Conservation (phyloP, 1,140 invertebrate genomes). For the Catajapyx aquilonaris region DNA sequence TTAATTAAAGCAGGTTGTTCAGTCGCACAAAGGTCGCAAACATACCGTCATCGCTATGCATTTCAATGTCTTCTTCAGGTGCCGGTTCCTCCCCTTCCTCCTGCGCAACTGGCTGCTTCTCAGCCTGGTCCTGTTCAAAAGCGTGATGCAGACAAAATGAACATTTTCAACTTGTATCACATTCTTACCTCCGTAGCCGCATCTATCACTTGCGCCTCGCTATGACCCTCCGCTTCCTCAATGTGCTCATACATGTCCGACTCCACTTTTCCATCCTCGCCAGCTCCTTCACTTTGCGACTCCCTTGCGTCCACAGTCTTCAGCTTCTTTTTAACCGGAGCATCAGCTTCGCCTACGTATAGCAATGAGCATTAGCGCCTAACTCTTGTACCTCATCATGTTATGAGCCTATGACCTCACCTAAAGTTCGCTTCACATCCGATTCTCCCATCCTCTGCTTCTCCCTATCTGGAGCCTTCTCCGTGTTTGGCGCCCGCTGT, state of each 20-base stretch:
- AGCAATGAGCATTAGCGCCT: not conserved
- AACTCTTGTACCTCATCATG: too few relatives aligned
- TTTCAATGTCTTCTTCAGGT: too few relatives aligned
- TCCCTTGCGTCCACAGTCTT: slow-evolving; percentile 29
- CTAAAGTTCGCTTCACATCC: slow-evolving; percentile 36
- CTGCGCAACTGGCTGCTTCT: slow-evolving; percentile 38
- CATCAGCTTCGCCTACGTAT: slow-evolving; percentile 26
- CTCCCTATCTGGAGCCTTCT: slow-evolving; percentile 16
- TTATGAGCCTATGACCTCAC: too few relatives aligned
- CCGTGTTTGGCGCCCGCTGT: slow-evolving; percentile 2
- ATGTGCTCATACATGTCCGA: slow-evolving; percentile 68
- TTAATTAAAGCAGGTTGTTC: too few relatives aligned
- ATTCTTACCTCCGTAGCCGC: slow-evolving; percentile 24
- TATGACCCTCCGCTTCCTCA: slow-evolving; percentile 41
- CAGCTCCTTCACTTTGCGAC: slow-evolving; percentile 16
- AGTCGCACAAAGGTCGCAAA: too few relatives aligned
- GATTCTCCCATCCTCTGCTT: slow-evolving; percentile 31
- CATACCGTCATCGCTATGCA: too few relatives aligned
- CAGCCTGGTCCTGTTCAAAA: slow-evolving; percentile 47
- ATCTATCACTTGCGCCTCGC: slow-evolving; percentile 30
- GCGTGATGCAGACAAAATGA: slow-evolving; percentile 7
- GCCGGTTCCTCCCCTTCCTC: slow-evolving; percentile 24
- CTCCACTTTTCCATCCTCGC: slow-evolving; percentile 18
- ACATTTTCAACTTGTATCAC: slow-evolving; percentile 4
- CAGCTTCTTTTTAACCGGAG: slow-evolving; percentile 35